Evolutionary conservation across 2,888 invertebrate species (phyloP).

Genomic region (Tethea ocularis): DNA sequence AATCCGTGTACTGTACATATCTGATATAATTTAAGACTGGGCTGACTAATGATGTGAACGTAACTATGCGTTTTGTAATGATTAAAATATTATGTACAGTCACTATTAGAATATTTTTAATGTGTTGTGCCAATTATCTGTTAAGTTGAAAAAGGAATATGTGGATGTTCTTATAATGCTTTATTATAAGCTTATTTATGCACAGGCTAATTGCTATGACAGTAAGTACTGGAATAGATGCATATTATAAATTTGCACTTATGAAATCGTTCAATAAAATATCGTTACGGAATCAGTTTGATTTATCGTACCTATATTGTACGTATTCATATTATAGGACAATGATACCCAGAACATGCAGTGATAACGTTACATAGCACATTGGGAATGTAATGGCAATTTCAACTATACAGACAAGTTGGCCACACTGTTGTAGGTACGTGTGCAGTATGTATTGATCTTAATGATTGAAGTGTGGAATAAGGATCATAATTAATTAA

Average conservation of each 20-base stretch:
- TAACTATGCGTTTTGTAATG: neutral
- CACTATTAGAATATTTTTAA: neutral
- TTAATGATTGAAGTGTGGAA: neutral
- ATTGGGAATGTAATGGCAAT: neutral
- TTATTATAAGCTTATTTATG: neutral
- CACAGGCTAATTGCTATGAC: neutral
- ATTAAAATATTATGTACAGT: neutral
- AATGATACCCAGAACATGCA: neutral
- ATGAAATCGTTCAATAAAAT: neutral
- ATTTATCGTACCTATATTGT: neutral
- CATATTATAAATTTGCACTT: neutral
- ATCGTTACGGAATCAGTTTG: neutral
- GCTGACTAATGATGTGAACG: conserved; percentile 2
- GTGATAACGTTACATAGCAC: neutral
- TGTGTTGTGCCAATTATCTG: conserved; percentile 3
- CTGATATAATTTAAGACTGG: conserved; percentile 3
- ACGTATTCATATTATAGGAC: neutral
- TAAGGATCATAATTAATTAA: neutral
- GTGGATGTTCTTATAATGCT: neutral
- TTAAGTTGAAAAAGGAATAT: conserved; percentile 3
- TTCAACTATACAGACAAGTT: conserved; percentile 6
- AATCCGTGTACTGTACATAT: conserved; percentile 6
- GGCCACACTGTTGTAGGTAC: neutral
- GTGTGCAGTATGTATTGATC: neutral
- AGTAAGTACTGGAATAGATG: neutral